Base-by-base conservation (phyloP, 2,113 vertebrate species). In the Neogobius melanostomus region DNA sequence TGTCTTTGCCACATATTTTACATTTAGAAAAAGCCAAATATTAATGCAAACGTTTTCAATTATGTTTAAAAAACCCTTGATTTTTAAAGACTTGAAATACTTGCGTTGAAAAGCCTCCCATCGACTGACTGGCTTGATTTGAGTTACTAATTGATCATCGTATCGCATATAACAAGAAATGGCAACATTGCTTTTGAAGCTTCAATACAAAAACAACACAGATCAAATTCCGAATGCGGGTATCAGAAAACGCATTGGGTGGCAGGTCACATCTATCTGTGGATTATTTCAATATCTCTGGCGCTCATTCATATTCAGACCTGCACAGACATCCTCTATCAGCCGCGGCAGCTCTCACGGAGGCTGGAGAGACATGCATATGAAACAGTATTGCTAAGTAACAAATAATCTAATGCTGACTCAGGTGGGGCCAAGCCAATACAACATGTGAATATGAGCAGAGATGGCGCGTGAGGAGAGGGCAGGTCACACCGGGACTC, bases 331-430 rank as follows among this genome's bases (percentile, higher is more conserved):
- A 59, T 42, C 28, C 56, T 59, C 56, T 42, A 59, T 59, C 56
- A 59, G 56, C 6, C 28, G 11, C 21, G 3, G 56, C 56, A 59
- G 56, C 56, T 7, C 53, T 56, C 53, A 28, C 11, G 53, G 53
- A 56, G 53, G 17, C 21, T 16, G 56, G 21, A 7, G 28, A 21
- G 56, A 59, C 28, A 21, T 59, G 56, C 56, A 59, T 59, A 59
- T 59, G 56, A 59, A 59, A 11, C 56, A 59, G 28, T 10, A 42
- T 6, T 42, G 56, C 6, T 42, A 59, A 59, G 56, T 59, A 59
- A 59, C 56, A 59, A 59, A 59, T 59, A 59, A 59, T 59, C 56
- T 59, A 59, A 59, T 59, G 56, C 56, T 59, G 56, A 59, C 56
- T 59, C 56, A 59, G 56, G 46, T 47, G 46, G 46, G 46, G 21